These are phyloP conservation scores for Corythaixoides concolor DNA, from an alignment of 2,113 vertebrate species.

Conservation along the genomic window DNA sequence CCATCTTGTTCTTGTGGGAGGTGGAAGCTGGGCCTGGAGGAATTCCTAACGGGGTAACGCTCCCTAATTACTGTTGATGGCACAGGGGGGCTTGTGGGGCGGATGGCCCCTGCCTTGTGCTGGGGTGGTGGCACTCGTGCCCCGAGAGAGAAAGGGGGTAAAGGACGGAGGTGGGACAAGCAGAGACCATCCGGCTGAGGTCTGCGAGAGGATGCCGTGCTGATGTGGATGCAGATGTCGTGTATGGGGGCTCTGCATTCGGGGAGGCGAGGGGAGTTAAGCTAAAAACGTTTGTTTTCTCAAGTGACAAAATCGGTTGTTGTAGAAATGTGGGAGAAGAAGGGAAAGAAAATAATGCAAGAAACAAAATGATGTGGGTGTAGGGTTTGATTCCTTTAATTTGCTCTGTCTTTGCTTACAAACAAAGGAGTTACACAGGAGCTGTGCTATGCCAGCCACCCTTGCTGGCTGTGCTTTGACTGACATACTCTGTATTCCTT, in stretches of 20 bases:
- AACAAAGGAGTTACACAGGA: not conserved
- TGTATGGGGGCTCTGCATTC: rapidly evolving
- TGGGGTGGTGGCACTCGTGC: not conserved
- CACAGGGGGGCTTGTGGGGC: not conserved
- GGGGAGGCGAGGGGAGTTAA: not conserved
- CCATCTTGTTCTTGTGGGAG: rapidly evolving
- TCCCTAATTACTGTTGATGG: not conserved
- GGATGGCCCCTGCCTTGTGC: not conserved
- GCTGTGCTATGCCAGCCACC: not conserved
- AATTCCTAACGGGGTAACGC: rapidly evolving
- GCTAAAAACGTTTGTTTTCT: not conserved
- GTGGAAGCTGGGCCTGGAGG: not conserved
- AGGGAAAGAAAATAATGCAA: not conserved
- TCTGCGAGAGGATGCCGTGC: rapidly evolving
- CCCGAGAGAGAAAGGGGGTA: too few species aligned
- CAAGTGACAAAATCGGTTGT: not conserved
- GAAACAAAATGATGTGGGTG: not conserved
- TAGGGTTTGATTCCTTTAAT: not conserved
- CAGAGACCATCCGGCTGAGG: rapidly evolving
- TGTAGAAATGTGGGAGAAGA: not conserved
- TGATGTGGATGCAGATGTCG: rapidly evolving
- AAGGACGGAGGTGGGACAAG: not conserved
- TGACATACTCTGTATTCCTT: not conserved
- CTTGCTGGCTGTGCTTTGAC: not conserved
- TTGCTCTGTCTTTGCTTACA: not conserved